A percentile compares a stretch with the other conserved stretches of the same genome.
These are phyloP conservation scores for Lota lota DNA, from an alignment of 2,113 vertebrate genomes.

Conservation along the genomic window DNA sequence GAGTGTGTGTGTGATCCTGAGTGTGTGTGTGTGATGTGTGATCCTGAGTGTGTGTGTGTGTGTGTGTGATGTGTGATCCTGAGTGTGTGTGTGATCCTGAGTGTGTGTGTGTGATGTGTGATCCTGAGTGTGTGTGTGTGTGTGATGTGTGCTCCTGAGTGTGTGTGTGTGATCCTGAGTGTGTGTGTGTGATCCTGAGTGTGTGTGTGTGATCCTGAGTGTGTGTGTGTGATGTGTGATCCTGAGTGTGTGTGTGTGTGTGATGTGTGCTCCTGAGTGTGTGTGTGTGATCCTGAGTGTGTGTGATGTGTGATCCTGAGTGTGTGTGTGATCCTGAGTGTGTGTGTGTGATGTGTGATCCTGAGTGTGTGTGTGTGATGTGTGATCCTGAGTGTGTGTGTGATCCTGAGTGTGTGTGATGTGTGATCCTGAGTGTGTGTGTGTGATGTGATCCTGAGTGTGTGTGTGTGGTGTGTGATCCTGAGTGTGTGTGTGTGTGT, in stretches of 20 bases:
- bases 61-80: no score
- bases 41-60: neutral
- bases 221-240: neutral
- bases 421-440: no score
- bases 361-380: no score
- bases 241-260: neutral
- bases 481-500: no score
- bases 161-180: neutral
- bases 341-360: no score
- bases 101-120: neutral
- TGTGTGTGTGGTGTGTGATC: no score
- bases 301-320: no score
- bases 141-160: neutral
- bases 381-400: no score
- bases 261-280: neutral
- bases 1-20: neutral
- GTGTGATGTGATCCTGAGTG: no score
- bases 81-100: neutral
- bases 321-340: no score
- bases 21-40: neutral
- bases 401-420: no score
- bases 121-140: neutral
- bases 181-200: neutral
- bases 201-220: neutral
- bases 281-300: neutral